Evolutionary conservation across 2,888 invertebrate genomes (phyloP), one percentile per base, ranked within the genome.

Genomic region (Glomeris marginata): DNA sequence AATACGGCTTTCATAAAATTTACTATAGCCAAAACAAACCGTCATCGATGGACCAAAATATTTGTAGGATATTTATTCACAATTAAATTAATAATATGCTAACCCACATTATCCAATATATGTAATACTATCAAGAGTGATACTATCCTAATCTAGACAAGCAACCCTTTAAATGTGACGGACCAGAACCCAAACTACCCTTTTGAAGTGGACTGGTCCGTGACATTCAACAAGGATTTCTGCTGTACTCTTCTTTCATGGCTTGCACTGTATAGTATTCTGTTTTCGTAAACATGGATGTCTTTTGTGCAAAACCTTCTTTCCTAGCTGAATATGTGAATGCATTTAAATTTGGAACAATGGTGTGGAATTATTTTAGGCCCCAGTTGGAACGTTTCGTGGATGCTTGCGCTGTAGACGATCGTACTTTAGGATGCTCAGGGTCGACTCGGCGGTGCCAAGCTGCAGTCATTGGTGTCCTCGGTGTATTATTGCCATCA

Each of bases 351-450:
- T 13, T 11, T 13, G 10, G 10, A 13, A 35, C 13, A 13, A 35
- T 35, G 36, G 10, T 11, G 43, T 11, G 11, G 41, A 2, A 11
- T 28, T 45, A 21, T 60, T 62, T 1, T 67, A 87, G 88, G 65
- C 72, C 76, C 46, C 82, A 84, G 57, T 69, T 90, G 59, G 86
- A 90, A 65, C 78, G 80, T 67, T 90, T 85, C 68, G 88, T 88
- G 67, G 87, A 88, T 66, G 84, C 84, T 59, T 91, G 90, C 67
- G 86, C 88, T 0, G 86, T 88, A 46, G 88, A 90, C 65, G 84
- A 84, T 49, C 81, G 84, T 44, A 88, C 88, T 33, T 84, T 83
- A 64, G 84, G 85, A 59, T 91, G 90, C 64, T 87, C 87, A 1
- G 87, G 87, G 0, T 79, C 84, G 1, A 78, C 84, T 0, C 75